phyloP scores from a whole-genome alignment of 2,888 invertebrate genomes.

The Stegophylla sp. region DNA sequence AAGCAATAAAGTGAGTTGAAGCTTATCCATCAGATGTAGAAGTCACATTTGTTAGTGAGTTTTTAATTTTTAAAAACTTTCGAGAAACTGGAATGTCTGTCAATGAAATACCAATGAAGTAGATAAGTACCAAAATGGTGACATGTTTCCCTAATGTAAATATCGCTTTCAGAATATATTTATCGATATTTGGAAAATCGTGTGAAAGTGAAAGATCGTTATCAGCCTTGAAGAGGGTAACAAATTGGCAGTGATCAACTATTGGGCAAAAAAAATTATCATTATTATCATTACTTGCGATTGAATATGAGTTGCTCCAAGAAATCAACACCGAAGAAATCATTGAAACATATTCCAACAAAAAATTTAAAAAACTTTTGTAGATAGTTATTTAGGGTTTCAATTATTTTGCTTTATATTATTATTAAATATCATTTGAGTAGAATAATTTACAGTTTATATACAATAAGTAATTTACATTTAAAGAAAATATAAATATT shows the following conservation, averaged over 20 bases:
- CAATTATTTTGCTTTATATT: no score
- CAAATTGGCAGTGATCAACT: no score
- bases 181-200: constrained; percentile 5
- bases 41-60: constrained; percentile 21
- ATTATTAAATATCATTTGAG: no score
- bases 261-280: constrained; percentile 15
- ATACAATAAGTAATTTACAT: no score
- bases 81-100: constrained; percentile 32
- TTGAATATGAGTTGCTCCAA: constrained; percentile 25
- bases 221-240: no score
- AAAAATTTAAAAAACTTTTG: constrained; percentile 23
- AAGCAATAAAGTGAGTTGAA: constrained; percentile 31
- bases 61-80: constrained; percentile 35
- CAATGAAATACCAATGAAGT: constrained; percentile 18
- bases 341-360: constrained; percentile 22
- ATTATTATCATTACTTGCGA: constrained; percentile 13
- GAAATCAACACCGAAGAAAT: constrained; percentile 20
- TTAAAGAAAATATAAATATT: no score
- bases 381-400: not conserved
- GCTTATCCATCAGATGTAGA: constrained; percentile 27
- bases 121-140: constrained; percentile 16
- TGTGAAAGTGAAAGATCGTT: constrained; percentile 9
- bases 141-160: constrained; percentile 1
- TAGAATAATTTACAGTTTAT: no score
- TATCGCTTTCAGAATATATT: constrained; percentile 27